Conservation (phyloP, 2,797 vertebrate genomes). For the Gastrophryne carolinensis region DNA sequence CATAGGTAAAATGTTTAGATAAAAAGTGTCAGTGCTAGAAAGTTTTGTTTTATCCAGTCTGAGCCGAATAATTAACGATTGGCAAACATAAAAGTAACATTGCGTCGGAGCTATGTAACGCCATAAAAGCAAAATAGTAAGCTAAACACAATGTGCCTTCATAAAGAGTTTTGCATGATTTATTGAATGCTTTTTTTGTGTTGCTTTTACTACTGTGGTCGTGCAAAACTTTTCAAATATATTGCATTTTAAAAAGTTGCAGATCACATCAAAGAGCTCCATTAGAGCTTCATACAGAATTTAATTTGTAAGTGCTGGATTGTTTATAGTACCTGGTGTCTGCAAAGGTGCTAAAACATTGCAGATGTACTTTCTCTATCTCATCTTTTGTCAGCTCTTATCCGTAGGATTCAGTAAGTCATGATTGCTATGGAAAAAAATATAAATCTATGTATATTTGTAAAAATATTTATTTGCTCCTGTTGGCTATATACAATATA, state of each 20-base stretch:
- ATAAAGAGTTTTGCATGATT: constrained; percentile 22
- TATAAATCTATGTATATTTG: no score
- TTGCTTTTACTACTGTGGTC: constrained; percentile 1
- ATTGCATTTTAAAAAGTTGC: constrained; percentile 29
- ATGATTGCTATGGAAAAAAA: no score
- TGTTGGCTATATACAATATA: no score
- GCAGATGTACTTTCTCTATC: neutral
- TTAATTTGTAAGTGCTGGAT: neutral
- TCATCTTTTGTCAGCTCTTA: no score
- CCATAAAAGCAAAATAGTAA: constrained; percentile 12
- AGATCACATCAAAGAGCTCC: constrained; percentile 2
- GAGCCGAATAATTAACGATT: constrained; percentile 7
- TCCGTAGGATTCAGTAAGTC: no score
- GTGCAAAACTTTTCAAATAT: constrained; percentile 9
- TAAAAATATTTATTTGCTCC: no score
- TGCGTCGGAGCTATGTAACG: constrained; percentile 18
- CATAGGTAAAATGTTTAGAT: constrained; percentile 22
- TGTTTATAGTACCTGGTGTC: neutral
- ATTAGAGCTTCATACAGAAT: neutral
- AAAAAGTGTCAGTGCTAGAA: neutral
- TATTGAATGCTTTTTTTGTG: constrained; percentile 30
- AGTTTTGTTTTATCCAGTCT: neutral
- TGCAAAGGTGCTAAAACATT: neutral
- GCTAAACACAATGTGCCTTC: neutral
- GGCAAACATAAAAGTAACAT: constrained; percentile 19